Evolutionary conservation across 2,888 invertebrate genomes (phyloP), one percentile per base, ranked within the genome.

Genomic region (Zaprionus obscuricornis): DNA sequence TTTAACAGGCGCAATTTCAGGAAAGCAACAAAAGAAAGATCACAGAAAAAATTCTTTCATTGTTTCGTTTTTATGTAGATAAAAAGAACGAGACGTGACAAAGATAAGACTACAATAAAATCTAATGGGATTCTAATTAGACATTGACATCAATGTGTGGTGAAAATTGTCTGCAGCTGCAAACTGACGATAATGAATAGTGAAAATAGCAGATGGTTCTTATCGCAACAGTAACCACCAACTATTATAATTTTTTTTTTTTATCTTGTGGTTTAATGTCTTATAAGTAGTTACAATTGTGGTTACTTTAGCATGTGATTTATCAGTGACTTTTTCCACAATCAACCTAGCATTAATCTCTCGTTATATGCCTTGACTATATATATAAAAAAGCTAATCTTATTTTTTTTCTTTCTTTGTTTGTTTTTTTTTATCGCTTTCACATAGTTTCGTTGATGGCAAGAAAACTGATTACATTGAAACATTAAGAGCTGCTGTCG

Each of bases 401-500:
- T 22, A 26, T n/a, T n/a, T n/a, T n/a, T n/a, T n/a, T n/a, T n/a
- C n/a, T n/a, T n/a, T n/a, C n/a, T n/a, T n/a, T n/a, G n/a, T n/a
- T n/a, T n/a, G n/a, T n/a, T n/a, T n/a, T n/a, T n/a, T 47, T 47
- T 36, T 51, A 22, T 22, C 14, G n/a, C 13, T 27, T 7, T 31
- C 18, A 40, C 69, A 5, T 27, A 89, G 89, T 14, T 84, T 82
- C 60, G 94, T 99, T 58, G 97, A 98, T 86, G 90, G 92, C 39
- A 94, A 97, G 88, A 93, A 94, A 86, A 88, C 90, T 1, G 92
- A 92, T 47, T 99, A 96, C 88, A 95, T 98, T 60, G 91, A 94
- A 39, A 93, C 94, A 63, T 91, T 99, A 54, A 92, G 93, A 50
- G 96, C 97, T 86, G 96, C 95, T 1, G 98, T 99, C 17, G 96